Base-by-base conservation (phyloP, 1,140 invertebrate genomes). In the Adelges cooleyi region DNA sequence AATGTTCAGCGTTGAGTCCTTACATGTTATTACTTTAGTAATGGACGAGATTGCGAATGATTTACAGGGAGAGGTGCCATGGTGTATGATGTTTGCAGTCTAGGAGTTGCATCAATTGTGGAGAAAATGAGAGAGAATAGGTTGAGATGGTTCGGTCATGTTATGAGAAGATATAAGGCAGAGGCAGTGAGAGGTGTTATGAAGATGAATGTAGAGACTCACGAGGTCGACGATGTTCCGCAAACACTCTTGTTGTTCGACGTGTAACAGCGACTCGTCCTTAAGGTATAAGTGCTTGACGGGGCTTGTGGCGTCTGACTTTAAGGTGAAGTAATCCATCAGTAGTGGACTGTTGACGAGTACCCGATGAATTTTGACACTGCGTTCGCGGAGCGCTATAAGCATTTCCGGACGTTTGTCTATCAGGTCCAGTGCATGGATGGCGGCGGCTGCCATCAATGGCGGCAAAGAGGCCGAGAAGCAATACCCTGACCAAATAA, bases 381-480 rank as follows among this genome's bases (percentile, higher is more conserved):
- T 81, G 52, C 78, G 81, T 4, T 78, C 69, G 52, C 80, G 78
- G 1, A 89, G 72, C 33, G 80, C 76, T 2, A 69, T 40, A 66
- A 89, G 81, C 42, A 86, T 77, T 66, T 79, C 67, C 0, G 85
- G 83, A 54, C 86, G 78, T 22, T 81, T 74, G 71, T 92, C 82
- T 68, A 95, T 82, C 0, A 87, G 80, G 53, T 87, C 81, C 5
- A 96, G 72, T 0, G 90, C 84, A 15, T 80, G 80, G 54, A 87
- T 89, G 13, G 92, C 92, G 2, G 89, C 89, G 36, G 88, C 82
- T 20, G 92, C 87, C 68, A 97, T 75, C 73, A 97, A 81, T 3
- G 95, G 95, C 5, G 95, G 94, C 42, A 93, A 75, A 1, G 95
- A 98, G 11, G 95, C 95, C 9, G 95, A 98, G 75, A 98, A 99